Evolutionary conservation across 2,113 vertebrate species (phyloP).

Genomic region (Aptenodytes forsteri): DNA sequence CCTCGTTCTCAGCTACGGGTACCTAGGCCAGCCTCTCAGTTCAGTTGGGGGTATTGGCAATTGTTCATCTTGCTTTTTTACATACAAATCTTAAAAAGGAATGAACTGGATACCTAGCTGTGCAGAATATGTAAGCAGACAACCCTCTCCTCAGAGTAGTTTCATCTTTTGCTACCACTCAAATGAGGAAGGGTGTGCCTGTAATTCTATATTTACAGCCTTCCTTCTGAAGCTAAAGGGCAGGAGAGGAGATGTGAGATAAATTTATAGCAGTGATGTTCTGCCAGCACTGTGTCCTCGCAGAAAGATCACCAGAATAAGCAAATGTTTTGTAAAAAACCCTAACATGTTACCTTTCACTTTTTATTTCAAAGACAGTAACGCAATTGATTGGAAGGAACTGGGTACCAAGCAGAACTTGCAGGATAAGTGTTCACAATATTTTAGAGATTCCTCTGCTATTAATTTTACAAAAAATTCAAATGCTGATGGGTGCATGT

Average conservation of each 20-base stretch:
- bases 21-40: background rate
- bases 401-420: background rate
- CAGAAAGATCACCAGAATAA: background rate
- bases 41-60: background rate
- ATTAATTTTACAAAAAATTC: background rate
- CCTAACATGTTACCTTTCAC: background rate
- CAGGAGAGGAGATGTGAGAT: background rate
- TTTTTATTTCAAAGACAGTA: background rate
- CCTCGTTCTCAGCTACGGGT: background rate
- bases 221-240: background rate
- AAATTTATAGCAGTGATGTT: background rate
- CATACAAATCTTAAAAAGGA: background rate
- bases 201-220: conserved; percentile 2
- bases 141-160: background rate
- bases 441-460: background rate
- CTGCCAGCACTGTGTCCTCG: background rate
- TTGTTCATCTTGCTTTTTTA: background rate
- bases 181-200: background rate
- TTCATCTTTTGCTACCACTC: background rate
- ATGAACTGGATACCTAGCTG: background rate
- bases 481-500: background rate
- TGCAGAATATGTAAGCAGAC: background rate
- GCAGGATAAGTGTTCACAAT: background rate
- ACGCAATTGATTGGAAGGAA: background rate
- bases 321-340: background rate